Conservation (phyloP, 2,113 vertebrate genomes). For the Eulacestoma nigropectus region DNA sequence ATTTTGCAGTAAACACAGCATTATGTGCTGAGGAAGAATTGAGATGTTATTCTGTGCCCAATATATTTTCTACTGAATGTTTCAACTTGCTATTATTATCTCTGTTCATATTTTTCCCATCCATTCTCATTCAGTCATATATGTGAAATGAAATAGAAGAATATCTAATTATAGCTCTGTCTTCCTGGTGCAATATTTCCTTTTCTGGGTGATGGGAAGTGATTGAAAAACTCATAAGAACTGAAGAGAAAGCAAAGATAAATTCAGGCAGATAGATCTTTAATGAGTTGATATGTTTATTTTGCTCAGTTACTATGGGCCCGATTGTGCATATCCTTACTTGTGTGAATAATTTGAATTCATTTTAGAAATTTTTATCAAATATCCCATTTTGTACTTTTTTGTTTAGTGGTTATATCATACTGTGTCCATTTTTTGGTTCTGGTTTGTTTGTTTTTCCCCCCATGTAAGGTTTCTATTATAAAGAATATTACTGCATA, state of each 20-base stretch:
- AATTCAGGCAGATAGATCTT: not conserved
- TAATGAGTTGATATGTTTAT: not conserved
- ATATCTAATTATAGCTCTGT: conserved; percentile 28
- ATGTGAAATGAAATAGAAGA: conserved; percentile 37
- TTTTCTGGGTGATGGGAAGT: not conserved
- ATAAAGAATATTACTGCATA: fast-evolving
- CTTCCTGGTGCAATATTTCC: not conserved
- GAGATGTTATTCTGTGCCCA: conserved; percentile 51
- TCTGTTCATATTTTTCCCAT: not conserved
- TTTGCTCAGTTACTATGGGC: not conserved
- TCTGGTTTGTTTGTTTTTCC: not conserved
- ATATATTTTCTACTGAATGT: conserved; percentile 16
- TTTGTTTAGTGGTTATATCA: not conserved
- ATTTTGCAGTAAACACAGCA: conserved; percentile 68
- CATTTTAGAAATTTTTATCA: not conserved
- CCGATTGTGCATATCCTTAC: not conserved
- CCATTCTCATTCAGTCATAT: not conserved
- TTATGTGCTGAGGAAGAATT: conserved; percentile 29
- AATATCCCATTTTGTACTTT: not conserved
- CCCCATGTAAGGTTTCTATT: not conserved
- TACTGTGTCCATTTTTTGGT: not conserved
- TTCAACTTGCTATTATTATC: not conserved
- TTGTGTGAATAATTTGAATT: not conserved
- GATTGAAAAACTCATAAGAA: not conserved
- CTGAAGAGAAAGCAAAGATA: not conserved